A percentile compares a stretch with the other conserved stretches of the same genome.
Conservation (phyloP, 1,140 invertebrate species). For the Cryptotermes secundus region DNA sequence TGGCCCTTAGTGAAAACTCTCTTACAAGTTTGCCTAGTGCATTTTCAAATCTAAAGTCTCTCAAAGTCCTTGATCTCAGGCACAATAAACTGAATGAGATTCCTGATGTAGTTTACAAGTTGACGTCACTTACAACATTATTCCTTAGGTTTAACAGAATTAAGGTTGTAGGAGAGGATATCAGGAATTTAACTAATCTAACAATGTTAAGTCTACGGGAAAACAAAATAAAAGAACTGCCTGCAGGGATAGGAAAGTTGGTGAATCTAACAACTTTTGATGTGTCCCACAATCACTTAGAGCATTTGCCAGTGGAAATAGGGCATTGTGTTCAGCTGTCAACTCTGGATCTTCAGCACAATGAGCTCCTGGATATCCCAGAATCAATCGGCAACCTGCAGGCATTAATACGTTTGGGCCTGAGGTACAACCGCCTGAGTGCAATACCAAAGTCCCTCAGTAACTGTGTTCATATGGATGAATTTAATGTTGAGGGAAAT, state of each 20-base stretch:
- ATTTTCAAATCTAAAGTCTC: slow-evolving; percentile 77
- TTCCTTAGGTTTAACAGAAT: slow-evolving; percentile 97
- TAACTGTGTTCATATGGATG: slow-evolving; percentile 94
- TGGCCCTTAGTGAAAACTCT: slow-evolving; percentile 97
- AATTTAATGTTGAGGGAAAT: slow-evolving; percentile 99
- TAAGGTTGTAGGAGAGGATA: slow-evolving; percentile 85
- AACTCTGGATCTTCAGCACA: slow-evolving; percentile 97
- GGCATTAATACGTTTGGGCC: slow-evolving; percentile 81
- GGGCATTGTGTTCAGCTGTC: slow-evolving; percentile 92
- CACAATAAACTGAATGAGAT: slow-evolving; percentile 99
- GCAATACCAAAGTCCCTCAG: slow-evolving; percentile 85
- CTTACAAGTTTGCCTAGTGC: slow-evolving; percentile 93
- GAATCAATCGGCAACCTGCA: slow-evolving; percentile 92
- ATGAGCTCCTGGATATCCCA: slow-evolving; percentile 95
- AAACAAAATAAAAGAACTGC: slow-evolving; percentile 96
- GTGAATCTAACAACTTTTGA: slow-evolving; percentile 92
- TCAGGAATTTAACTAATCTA: slow-evolving; percentile 85
- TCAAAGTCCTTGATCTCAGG: slow-evolving; percentile 93
- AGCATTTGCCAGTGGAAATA: slow-evolving; percentile 90
- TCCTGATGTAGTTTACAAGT: slow-evolving; percentile 93
- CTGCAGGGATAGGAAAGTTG: slow-evolving; percentile 87
- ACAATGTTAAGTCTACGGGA: slow-evolving; percentile 97
- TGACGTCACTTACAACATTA: slow-evolving; percentile 90
- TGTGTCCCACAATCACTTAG: slow-evolving; percentile 98
- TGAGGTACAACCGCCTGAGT: slow-evolving; percentile 91